Evolutionary conservation across 1,140 invertebrate species (phyloP).

Genomic region (Bombus terrestris): DNA sequence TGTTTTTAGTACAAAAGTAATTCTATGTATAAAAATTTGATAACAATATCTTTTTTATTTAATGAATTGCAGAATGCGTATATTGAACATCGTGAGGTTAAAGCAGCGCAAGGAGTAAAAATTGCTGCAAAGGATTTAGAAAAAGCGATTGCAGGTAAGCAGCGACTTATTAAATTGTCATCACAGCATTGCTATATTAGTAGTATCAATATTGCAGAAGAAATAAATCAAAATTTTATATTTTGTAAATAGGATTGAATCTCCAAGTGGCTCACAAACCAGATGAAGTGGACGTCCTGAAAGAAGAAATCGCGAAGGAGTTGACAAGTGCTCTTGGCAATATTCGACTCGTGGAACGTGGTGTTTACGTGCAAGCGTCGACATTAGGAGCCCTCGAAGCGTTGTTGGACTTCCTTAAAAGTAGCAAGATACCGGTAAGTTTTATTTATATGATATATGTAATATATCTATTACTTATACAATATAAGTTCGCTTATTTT

Average conservation of each 20-base stretch:
- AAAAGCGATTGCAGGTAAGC: constrained; percentile 95
- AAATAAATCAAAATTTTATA: background rate
- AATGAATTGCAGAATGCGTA: constrained; percentile 92
- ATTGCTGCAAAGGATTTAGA: constrained; percentile 99
- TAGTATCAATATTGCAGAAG: background rate
- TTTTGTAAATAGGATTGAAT: constrained; percentile 86
- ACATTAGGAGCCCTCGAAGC: constrained; percentile 99
- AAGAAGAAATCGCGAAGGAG: constrained; percentile 91
- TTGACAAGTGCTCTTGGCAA: constrained; percentile 94
- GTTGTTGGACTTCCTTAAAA: constrained; percentile 96
- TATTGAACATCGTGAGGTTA: constrained; percentile 96
- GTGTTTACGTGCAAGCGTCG: constrained; percentile 99
- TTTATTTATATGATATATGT: background rate
- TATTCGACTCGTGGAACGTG: constrained; percentile 95
- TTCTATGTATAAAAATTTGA: background rate
- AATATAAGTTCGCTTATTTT: background rate
- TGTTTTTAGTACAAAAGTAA: background rate
- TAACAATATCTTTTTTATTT: constrained; percentile 40
- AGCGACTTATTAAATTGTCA: constrained; percentile 59
- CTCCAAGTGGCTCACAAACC: constrained; percentile 93
- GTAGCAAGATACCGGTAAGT: constrained; percentile 97
- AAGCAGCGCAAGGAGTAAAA: constrained; percentile 99
- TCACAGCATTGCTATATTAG: background rate
- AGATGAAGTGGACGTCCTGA: constrained; percentile 94
- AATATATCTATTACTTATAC: background rate